Conservation (phyloP, 2,113 vertebrate species). For the Melierax canorus region DNA sequence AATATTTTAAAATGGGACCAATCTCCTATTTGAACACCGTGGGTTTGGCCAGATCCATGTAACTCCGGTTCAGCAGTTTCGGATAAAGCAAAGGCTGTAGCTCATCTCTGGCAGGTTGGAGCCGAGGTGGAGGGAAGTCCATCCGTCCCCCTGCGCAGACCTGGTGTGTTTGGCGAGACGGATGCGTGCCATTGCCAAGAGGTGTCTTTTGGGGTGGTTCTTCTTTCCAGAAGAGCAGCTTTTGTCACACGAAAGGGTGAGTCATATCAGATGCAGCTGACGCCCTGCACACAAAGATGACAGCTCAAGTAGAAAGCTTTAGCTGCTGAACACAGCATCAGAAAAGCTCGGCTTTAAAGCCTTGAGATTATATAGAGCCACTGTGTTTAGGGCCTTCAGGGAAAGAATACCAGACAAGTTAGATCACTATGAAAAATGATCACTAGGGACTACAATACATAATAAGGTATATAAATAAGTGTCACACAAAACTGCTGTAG, state of each 20-base stretch:
- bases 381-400: neutral
- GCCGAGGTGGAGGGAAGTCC: neutral
- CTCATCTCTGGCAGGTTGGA: neutral
- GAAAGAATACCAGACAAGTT: slow-evolving; percentile 47
- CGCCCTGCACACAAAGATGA: neutral
- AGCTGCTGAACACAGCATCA: neutral
- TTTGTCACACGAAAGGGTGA: neutral
- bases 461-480: slow-evolving; percentile 68
- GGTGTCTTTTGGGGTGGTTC: neutral
- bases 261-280: neutral
- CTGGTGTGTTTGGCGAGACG: neutral
- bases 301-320: slow-evolving; percentile 5
- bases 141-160: neutral
- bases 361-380: neutral
- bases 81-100: neutral
- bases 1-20: neutral
- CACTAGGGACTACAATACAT: slow-evolving; percentile 36
- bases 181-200: fast-evolving
- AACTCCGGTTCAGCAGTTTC: neutral
- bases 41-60: neutral
- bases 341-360: neutral
- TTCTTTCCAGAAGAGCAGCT: neutral
- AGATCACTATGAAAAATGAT: slow-evolving; percentile 65
- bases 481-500: slow-evolving; percentile 35
- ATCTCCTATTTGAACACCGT: neutral